phyloP scores from a whole-genome alignment of 2,797 vertebrate species.

The Alcedo atthis region DNA sequence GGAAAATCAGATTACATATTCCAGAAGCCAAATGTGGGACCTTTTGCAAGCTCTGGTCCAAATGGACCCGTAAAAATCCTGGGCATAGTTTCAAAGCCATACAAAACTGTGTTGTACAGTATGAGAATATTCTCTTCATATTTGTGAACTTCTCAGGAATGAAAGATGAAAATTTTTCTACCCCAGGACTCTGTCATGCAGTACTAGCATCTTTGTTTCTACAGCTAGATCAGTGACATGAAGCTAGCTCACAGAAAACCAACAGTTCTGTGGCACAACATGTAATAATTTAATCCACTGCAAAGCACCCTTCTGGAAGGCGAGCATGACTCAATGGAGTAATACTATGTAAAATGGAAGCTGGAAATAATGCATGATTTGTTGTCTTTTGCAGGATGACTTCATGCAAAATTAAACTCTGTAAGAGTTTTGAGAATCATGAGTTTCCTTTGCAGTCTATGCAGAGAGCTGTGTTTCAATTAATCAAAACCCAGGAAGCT shows the following conservation, averaged over 20 bases:
- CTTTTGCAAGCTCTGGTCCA: not conserved
- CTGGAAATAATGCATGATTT: not conserved
- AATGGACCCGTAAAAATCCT: not conserved
- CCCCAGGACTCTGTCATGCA: not conserved
- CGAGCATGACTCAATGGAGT: not conserved
- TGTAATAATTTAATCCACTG: not conserved
- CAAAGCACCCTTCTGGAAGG: not conserved
- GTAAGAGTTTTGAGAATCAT: not conserved
- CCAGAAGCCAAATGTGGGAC: not conserved
- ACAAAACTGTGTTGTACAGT: not conserved
- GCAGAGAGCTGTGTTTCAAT: not conserved
- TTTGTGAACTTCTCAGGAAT: not conserved
- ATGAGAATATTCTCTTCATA: not conserved
- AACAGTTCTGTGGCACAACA: not conserved
- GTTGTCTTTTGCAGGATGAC: not conserved
- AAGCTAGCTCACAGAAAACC: not conserved
- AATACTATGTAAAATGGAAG: not conserved
- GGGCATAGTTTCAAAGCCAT: not conserved
- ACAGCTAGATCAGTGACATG: not conserved
- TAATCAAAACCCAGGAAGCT: conserved; percentile 29
- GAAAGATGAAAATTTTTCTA: not conserved
- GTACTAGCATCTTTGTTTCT: not conserved
- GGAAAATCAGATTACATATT: not conserved
- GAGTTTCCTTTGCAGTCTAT: not conserved
- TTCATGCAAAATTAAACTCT: not conserved